These are phyloP conservation scores for Drosophila tristis DNA, from an alignment of 1,140 invertebrate genomes.

Conservation along the genomic window DNA sequence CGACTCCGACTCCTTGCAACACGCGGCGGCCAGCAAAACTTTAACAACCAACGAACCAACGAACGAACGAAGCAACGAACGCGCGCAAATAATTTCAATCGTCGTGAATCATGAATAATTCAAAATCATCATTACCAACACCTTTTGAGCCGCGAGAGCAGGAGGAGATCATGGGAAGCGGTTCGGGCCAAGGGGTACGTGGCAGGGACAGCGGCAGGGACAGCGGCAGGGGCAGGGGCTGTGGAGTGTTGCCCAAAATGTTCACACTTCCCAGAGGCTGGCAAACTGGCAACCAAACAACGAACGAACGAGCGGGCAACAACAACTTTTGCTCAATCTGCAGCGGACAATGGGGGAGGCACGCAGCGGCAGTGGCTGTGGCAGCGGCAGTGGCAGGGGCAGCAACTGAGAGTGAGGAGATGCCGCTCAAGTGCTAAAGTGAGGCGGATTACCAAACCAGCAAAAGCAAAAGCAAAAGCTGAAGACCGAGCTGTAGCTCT, in stretches of 20 bases:
- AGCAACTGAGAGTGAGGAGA: conserved; percentile 53
- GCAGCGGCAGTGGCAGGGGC: background rate
- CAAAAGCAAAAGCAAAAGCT: conserved; percentile 54
- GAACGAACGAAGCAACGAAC: conserved; percentile 28
- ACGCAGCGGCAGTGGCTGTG: conserved; percentile 8
- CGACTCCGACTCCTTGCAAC: conserved; percentile 57
- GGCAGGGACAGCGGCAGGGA: background rate
- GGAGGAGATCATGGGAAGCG: conserved; percentile 32
- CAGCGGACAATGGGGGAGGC: conserved; percentile 65
- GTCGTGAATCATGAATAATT: conserved; percentile 83
- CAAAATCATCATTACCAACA: conserved; percentile 83
- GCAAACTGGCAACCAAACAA: conserved; percentile 47
- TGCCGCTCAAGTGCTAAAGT: conserved; percentile 80
- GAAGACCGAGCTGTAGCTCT: conserved; percentile 4
- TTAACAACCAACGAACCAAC: conserved; percentile 62
- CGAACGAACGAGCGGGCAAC: conserved; percentile 3
- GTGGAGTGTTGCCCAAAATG: conserved; percentile 81
- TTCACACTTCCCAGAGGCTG: conserved; percentile 79
- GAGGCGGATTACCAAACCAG: conserved; percentile 76
- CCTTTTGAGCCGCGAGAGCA: conserved; percentile 65
- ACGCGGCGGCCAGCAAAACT: conserved; percentile 70
- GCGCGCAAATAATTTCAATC: conserved; percentile 82
- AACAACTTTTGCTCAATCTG: conserved; percentile 79
- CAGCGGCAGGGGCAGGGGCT: background rate
- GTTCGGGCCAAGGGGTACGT: conserved; percentile 12